These are phyloP conservation scores for Catalaphyllia jardinei DNA, from an alignment of 64 coral and sea anemone species.

Conservation along the genomic window DNA sequence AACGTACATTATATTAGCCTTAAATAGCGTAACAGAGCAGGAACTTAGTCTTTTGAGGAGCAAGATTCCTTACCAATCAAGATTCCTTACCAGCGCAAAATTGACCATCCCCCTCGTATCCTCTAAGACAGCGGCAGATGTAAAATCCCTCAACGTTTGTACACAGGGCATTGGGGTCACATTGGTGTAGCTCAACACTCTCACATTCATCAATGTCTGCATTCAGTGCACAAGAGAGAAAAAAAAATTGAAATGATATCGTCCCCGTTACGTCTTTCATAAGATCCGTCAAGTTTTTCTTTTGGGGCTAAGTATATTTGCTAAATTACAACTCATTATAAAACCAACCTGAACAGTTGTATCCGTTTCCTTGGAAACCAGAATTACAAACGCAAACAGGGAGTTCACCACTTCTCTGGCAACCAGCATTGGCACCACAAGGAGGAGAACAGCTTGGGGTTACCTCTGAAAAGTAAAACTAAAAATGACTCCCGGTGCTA, in stretches of 20 bases:
- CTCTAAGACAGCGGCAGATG: conserved; percentile 35
- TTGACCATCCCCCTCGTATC: conserved; percentile 24
- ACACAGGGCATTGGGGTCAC: conserved; percentile 37
- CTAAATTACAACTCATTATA: too few relatives aligned
- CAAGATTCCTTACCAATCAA: neutral
- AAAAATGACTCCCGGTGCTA: neutral
- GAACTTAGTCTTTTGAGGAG: too few relatives aligned
- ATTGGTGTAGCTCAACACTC: neutral
- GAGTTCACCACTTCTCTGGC: neutral
- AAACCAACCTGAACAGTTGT: conserved; percentile 29
- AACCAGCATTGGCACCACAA: conserved; percentile 24
- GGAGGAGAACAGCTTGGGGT: conserved; percentile 15
- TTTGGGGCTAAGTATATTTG: too few relatives aligned
- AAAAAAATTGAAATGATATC: neutral
- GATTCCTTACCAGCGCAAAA: conserved; percentile 16
- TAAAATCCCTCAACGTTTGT: conserved; percentile 14
- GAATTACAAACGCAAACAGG: conserved; percentile 33
- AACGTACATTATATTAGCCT: too few relatives aligned
- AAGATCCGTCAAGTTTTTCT: too few relatives aligned
- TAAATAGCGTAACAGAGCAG: too few relatives aligned
- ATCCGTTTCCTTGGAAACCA: conserved; percentile 39
- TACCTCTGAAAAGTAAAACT: neutral
- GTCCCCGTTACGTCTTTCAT: too few relatives aligned
- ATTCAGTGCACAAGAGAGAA: neutral
- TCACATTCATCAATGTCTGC: conserved; percentile 23